phyloP scores from a whole-genome alignment of 2,888 invertebrate genomes.

The Aproaerema taeniolella region DNA sequence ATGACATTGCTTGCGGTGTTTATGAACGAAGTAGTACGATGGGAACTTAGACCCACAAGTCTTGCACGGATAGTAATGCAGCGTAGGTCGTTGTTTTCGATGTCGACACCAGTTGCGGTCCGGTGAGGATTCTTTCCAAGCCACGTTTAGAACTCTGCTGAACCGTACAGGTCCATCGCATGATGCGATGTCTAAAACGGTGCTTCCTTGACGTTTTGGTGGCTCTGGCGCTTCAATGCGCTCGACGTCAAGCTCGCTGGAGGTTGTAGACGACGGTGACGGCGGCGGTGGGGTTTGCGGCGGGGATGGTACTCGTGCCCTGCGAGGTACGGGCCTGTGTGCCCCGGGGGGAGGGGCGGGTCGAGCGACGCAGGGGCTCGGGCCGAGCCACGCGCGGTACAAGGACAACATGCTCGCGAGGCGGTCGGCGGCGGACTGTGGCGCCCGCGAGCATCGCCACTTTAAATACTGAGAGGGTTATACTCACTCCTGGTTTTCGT shows the following conservation, averaged over 20 bases:
- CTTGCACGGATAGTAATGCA: conserved; percentile 95
- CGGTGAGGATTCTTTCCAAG: conserved; percentile 77
- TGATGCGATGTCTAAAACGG: conserved; percentile 91
- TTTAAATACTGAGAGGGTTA: conserved; percentile 5
- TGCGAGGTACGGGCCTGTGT: conserved; percentile 59
- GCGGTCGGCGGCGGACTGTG: conserved; percentile 10
- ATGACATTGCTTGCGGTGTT: conserved; percentile 92
- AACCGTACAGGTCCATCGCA: conserved; percentile 94
- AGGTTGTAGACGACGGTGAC: conserved; percentile 57
- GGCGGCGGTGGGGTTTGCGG: conserved; percentile 48
- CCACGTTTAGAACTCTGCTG: conserved; percentile 89
- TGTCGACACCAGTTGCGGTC: conserved; percentile 90
- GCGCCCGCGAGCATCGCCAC: not conserved
- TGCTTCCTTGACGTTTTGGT: conserved; percentile 40
- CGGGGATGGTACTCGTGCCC: conserved; percentile 54
- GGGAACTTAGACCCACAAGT: conserved; percentile 95
- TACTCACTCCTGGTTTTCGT: too few species aligned
- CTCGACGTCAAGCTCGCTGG: conserved; percentile 66
- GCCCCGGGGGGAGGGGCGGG: conserved; percentile 70
- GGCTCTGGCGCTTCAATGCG: conserved; percentile 49
- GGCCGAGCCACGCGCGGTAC: conserved; percentile 74
- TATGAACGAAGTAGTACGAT: conserved; percentile 95
- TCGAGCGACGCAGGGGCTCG: conserved; percentile 61
- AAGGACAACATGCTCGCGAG: conserved; percentile 59
- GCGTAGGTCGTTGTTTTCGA: conserved; percentile 85